A percentile compares a stretch with the other conserved stretches of the same genome.
phyloP scores from a whole-genome alignment of 2,888 invertebrate genomes.

The Cantharis nigra region DNA sequence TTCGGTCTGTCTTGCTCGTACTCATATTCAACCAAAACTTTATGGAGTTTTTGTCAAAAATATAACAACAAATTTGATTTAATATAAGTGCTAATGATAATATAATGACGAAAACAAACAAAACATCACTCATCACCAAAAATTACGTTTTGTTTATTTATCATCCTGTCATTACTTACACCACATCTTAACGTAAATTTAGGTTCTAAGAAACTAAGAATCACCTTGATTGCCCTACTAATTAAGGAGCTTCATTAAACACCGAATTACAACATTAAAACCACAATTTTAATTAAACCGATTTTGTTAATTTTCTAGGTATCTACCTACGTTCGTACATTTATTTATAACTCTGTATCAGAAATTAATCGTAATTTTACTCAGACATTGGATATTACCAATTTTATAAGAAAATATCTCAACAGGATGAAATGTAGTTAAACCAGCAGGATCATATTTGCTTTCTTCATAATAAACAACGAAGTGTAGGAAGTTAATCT shows the following conservation, averaged over 20 bases:
- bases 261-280: neutral
- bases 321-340: neutral
- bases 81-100: no score
- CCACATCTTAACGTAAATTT: neutral
- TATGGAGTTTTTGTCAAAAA: no score
- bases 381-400: neutral
- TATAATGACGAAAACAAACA: neutral
- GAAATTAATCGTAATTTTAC: neutral
- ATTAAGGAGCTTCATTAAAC: neutral
- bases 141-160: neutral
- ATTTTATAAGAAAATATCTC: neutral
- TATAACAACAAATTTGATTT: no score
- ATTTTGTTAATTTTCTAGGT: neutral
- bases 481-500: slow-evolving; percentile 1
- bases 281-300: neutral
- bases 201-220: neutral
- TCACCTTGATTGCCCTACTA: neutral
- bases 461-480: neutral
- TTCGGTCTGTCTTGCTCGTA: no score
- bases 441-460: neutral
- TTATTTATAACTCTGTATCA: neutral
- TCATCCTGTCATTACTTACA: neutral
- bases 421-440: neutral
- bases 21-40: no score
- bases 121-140: neutral